phyloP scores from a whole-genome alignment of 2,888 invertebrate genomes.

The Tenthredo notha region DNA sequence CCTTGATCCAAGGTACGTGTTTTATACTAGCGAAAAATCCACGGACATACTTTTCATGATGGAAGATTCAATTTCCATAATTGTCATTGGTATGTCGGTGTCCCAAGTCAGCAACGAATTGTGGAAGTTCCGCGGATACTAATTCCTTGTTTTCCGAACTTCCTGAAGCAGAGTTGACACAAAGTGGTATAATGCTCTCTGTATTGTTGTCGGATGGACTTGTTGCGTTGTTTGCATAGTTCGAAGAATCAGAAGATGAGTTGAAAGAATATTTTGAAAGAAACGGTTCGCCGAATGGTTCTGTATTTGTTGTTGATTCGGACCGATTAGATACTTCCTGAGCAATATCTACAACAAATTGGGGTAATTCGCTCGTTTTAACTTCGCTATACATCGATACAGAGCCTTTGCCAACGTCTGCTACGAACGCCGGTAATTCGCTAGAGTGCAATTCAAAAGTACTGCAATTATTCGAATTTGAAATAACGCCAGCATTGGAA shows the following conservation, averaged over 20 bases:
- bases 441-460: constrained; percentile 58
- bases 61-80: neutral
- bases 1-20: neutral
- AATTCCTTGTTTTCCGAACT: constrained; percentile 49
- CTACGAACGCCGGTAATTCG: constrained; percentile 63
- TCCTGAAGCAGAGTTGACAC: neutral
- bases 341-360: constrained; percentile 38
- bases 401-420: constrained; percentile 50
- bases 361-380: constrained; percentile 52
- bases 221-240: neutral
- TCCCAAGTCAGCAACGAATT: constrained; percentile 55
- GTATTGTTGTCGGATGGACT: constrained; percentile 21
- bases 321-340: neutral
- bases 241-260: neutral
- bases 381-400: constrained; percentile 51
- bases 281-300: neutral
- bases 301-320: neutral
- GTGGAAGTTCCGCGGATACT: constrained; percentile 57
- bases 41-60: neutral
- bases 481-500: neutral
- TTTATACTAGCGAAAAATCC: neutral
- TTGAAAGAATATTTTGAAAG: constrained; percentile 1
- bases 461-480: neutral
- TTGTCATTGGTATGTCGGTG: neutral
- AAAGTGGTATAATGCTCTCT: constrained; percentile 17